Evolutionary conservation across 2,888 invertebrate species (phyloP), one percentile per base, ranked within the genome.

Genomic region (Ochropacha duplaris): DNA sequence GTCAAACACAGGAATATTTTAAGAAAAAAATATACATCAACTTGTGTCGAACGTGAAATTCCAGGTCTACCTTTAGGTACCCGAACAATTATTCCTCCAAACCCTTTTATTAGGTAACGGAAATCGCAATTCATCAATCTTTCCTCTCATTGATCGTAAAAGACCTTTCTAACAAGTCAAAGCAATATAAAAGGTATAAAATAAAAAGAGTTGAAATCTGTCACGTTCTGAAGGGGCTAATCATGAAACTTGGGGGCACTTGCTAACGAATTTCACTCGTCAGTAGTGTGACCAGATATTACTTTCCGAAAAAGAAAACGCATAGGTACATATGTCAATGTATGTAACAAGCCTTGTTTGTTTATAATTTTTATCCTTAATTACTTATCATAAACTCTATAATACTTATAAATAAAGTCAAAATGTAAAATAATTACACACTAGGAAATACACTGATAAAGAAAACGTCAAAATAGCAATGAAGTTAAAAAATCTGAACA

Each of bases 151-250:
- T 49, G 50, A 49, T 52, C 36, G 56, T 54, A 58, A 60, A 60
- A 57, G 56, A 54, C 34, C 56, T 58, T 57, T 44, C 44, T n/a
- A n/a, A 44, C 44, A 44, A 44, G 44, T 44, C 44, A n/a, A 44
- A 44, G 44, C 54, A 57, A 55, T 56, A 57, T 58, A 57, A 52
- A 54, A 57, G 44, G 56, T 54, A 39, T 56, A 56, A 60, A 65
- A 59, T 62, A 58, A 68, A 68, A 71, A 65, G 61, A 63, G 64
- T 65, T 62, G 60, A 61, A 68, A 67, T 68, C 64, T 66, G 69
- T 66, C 65, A 67, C 63, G 59, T 52, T 57, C 58, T 61, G 57
- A 64, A 61, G 54, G 57, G 60, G 60, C 60, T 65, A 65, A 68
- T 71, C 65, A 67, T 64, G 59, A 62, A 60, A 66, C 59, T 68